These are phyloP conservation scores for Cryptotis parvus DNA, from an alignment of 2,113 vertebrate genomes.

Conservation along the genomic window DNA sequence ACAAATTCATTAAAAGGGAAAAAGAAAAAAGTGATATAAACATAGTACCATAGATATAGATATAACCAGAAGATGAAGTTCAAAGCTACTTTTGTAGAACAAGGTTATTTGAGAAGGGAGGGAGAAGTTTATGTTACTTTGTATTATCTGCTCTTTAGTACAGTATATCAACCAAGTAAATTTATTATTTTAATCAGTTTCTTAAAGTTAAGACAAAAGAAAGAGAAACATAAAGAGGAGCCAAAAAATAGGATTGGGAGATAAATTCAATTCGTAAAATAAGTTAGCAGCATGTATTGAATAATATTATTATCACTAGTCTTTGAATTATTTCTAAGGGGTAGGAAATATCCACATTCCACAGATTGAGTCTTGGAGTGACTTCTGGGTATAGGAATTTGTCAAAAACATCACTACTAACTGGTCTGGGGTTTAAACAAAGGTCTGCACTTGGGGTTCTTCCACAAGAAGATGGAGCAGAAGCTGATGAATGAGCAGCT, in stretches of 20 bases:
- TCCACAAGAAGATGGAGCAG: not conserved
- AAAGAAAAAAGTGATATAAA: not conserved
- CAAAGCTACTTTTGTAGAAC: not conserved
- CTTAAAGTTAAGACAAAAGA: conserved; percentile 14
- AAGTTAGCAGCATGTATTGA: conserved; percentile 8
- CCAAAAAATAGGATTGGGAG: not conserved
- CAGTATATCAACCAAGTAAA: not conserved
- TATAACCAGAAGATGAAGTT: conserved; percentile 22
- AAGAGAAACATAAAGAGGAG: not conserved
- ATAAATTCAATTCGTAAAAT: conserved; percentile 35
- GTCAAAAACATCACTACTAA: not conserved
- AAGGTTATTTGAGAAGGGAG: not conserved
- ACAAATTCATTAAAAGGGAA: not conserved
- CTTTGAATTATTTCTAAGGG: conserved; percentile 16
- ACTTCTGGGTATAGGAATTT: conserved; percentile 14
- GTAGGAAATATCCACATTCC: not conserved
- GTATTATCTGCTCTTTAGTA: not conserved
- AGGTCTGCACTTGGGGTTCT: not conserved
- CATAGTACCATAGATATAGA: not conserved
- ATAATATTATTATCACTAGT: not conserved
- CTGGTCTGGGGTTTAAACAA: not conserved
- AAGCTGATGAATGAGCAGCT: too few relatives aligned
- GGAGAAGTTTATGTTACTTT: not conserved
- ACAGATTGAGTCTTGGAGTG: not conserved
- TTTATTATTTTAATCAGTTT: conserved; percentile 21